Percentiles rank a stretch among this genome's conserved stretches.
Conservation (phyloP, 2,888 invertebrate species). For the Scaptomyza caliginosa region DNA sequence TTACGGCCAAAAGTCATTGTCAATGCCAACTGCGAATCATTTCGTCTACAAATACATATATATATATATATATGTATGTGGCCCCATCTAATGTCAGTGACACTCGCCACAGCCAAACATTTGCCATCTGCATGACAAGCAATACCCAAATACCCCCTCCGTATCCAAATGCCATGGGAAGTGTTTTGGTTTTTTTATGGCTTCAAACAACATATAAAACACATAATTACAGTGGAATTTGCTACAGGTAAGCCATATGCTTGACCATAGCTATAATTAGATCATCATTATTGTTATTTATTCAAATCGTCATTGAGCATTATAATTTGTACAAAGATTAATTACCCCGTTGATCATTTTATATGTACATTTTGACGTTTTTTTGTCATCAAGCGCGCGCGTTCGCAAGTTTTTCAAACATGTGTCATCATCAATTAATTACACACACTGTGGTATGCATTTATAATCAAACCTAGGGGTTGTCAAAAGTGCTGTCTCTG, state of each 20-base stretch:
- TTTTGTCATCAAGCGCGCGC: constrained; percentile 51
- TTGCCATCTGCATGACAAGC: constrained; percentile 60
- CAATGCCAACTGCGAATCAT: constrained; percentile 76
- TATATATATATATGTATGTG: constrained; percentile 41
- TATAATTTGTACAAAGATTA: constrained; percentile 25
- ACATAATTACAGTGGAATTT: neutral
- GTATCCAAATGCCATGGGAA: constrained; percentile 37
- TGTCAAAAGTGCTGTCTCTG: constrained; percentile 32
- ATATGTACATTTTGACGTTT: constrained; percentile 26
- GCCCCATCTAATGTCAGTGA: constrained; percentile 76
- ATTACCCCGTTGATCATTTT: constrained; percentile 39
- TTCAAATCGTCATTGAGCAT: constrained; percentile 1
- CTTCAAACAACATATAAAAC: neutral
- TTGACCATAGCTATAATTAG: constrained; percentile 24
- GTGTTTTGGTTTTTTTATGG: constrained; percentile 10
- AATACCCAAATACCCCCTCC: constrained; percentile 37
- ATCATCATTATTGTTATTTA: constrained; percentile 44
- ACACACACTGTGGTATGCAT: constrained; percentile 28
- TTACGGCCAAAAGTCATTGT: constrained; percentile 69
- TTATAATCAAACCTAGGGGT: constrained; percentile 35
- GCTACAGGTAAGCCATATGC: constrained; percentile 11
- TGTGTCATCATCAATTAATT: constrained; percentile 73
- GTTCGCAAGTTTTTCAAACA: constrained; percentile 30
- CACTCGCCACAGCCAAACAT: constrained; percentile 59
- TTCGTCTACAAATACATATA: constrained; percentile 50